Percentiles rank a stretch among this genome's conserved stretches.
These are phyloP conservation scores for Zosterops lateralis DNA, from an alignment of 2,113 vertebrate genomes.

Conservation along the genomic window DNA sequence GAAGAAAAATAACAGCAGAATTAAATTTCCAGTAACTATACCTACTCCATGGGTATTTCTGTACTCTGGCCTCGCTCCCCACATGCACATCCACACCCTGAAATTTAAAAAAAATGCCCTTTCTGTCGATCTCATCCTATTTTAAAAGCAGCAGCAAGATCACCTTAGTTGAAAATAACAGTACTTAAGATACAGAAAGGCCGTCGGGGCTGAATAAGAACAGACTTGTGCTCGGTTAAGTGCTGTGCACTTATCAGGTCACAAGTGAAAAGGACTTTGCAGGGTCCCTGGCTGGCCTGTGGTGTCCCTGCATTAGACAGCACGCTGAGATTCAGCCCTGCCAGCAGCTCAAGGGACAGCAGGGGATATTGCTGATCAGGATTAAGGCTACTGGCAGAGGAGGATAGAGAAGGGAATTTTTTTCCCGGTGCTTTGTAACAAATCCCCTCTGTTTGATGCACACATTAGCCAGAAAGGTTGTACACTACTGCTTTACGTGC, in stretches of 20 bases:
- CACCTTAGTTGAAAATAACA: not conserved
- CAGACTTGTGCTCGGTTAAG: not conserved
- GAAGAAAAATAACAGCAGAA: not conserved
- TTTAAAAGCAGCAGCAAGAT: not conserved
- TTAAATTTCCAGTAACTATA: not conserved
- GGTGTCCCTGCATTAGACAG: not conserved
- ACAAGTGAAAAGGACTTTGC: not conserved
- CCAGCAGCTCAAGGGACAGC: not conserved
- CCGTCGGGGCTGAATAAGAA: not conserved
- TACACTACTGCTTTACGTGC: not conserved
- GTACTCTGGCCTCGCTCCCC: not conserved
- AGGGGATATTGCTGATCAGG: not conserved
- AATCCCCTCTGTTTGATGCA: not conserved
- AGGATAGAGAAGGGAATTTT: not conserved
- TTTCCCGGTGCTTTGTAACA: not conserved
- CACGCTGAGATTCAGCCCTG: not conserved
- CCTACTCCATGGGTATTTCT: not conserved
- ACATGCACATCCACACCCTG: not conserved
- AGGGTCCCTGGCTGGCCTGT: not conserved
- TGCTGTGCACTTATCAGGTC: not conserved
- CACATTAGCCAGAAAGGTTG: not conserved
- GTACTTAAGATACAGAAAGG: not conserved
- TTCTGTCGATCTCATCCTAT: not conserved
- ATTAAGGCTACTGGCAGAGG: slow-evolving; percentile 5
- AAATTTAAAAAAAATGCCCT: not conserved